Conservation (phyloP, 2,113 vertebrate genomes). For the Ictidomys tridecemlineatus region DNA sequence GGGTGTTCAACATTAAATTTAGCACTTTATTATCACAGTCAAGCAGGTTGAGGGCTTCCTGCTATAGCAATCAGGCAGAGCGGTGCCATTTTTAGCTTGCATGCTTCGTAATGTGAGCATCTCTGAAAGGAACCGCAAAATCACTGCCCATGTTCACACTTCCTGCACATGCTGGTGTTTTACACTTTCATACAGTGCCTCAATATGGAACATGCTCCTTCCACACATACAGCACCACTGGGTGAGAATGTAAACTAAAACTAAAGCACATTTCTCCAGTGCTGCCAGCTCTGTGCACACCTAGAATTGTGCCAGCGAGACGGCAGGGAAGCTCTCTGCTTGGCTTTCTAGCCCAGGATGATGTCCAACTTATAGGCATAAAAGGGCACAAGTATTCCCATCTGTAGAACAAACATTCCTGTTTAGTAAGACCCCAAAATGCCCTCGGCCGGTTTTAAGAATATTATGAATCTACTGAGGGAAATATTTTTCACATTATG, state of each 20-base stretch:
- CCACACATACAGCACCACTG: background rate
- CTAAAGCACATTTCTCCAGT: background rate
- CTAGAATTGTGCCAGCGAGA: background rate
- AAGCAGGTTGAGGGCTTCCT: slow-evolving; percentile 16
- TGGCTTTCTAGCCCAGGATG: slow-evolving; percentile 17
- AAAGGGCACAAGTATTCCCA: background rate
- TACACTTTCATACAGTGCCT: slow-evolving; percentile 57
- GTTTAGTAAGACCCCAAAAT: background rate
- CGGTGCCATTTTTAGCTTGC: background rate
- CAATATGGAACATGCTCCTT: slow-evolving; percentile 59
- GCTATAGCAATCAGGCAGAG: slow-evolving; percentile 52
- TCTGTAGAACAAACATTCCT: background rate
- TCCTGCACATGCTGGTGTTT: slow-evolving; percentile 47
- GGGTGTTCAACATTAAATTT: slow-evolving; percentile 58
- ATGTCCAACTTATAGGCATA: background rate
- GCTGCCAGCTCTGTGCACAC: background rate
- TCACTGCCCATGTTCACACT: slow-evolving; percentile 30
- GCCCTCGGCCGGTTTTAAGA: background rate
- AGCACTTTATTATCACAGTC: slow-evolving; percentile 26
- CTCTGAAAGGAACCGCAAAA: slow-evolving; percentile 62
- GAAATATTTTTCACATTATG: background rate
- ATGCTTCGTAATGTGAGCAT: slow-evolving; percentile 13
- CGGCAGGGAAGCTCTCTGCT: background rate
- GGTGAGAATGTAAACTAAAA: slow-evolving; percentile 62
- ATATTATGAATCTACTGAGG: background rate